Percentiles rank a stretch among this genome's conserved stretches.
Conservation (phyloP, 92 coral and sea anemone genomes). For the Ricordea florida region DNA sequence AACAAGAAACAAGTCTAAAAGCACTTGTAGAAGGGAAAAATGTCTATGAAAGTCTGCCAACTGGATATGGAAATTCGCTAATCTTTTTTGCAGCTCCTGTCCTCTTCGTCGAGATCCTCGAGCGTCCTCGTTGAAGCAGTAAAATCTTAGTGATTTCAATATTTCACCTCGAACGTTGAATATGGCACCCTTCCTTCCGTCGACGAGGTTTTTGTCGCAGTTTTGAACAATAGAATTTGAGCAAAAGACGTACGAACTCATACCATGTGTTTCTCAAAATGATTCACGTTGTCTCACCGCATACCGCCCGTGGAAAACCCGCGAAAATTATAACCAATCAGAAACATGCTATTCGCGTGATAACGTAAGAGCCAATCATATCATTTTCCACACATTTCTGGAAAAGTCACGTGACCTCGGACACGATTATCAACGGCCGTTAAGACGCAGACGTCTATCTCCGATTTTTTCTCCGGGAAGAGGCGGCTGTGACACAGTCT, state of each 20-base stretch:
- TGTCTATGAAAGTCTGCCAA: slow-evolving; percentile 62
- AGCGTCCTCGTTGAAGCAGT: too few species aligned
- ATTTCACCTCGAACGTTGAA: slow-evolving; percentile 13
- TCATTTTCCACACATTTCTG: slow-evolving; percentile 20
- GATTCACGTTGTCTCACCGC: background rate
- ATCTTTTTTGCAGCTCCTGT: slow-evolving; percentile 61
- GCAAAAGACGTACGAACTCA: slow-evolving; percentile 12
- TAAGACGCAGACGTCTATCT: too few species aligned
- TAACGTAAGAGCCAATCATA: slow-evolving; percentile 13
- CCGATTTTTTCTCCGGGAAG: background rate
- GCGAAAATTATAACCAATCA: slow-evolving; percentile 11
- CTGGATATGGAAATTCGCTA: slow-evolving; percentile 75
- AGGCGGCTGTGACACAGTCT: background rate
- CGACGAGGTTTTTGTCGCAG: slow-evolving; percentile 10
- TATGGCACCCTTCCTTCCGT: slow-evolving; percentile 2
- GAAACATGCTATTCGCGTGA: slow-evolving; percentile 3
- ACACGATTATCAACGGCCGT: slow-evolving; percentile 6
- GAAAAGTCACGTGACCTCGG: slow-evolving; percentile 17
- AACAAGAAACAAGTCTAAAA: slow-evolving; percentile 50
- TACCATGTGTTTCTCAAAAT: background rate
- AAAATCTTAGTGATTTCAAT: too few species aligned
- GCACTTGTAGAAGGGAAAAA: slow-evolving; percentile 28
- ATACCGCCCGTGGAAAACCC: slow-evolving; percentile 1
- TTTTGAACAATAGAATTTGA: background rate
- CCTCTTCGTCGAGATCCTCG: too few species aligned